Conservation (phyloP, 2,113 vertebrate species). For the Pomatorhinus ruficollis region DNA sequence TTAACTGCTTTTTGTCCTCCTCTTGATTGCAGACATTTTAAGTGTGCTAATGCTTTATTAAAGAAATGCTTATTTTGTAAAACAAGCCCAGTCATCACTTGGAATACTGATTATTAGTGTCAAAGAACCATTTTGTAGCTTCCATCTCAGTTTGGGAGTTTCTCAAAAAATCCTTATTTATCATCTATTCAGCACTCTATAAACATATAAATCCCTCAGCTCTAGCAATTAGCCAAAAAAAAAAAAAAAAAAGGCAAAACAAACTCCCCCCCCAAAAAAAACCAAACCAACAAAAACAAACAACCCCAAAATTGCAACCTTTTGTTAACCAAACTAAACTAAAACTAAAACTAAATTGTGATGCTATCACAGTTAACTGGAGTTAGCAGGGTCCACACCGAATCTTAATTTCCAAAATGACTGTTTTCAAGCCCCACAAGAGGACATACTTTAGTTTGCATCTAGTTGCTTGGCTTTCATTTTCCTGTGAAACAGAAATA, state of each 20-base stretch:
- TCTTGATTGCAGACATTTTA: background rate
- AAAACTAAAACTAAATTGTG: background rate
- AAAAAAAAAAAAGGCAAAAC: background rate
- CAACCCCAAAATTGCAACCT: background rate
- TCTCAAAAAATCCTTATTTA: background rate
- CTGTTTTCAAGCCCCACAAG: background rate
- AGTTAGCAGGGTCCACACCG: background rate
- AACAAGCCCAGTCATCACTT: background rate
- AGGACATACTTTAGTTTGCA: background rate
- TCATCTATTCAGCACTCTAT: background rate
- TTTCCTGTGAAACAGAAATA: background rate
- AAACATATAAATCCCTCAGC: background rate
- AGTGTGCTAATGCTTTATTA: background rate
- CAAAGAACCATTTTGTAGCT: background rate
- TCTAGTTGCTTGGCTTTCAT: background rate
- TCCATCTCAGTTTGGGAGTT: background rate
- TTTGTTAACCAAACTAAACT: background rate
- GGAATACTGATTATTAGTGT: background rate
- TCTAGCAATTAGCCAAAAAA: background rate
- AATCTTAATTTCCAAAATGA: background rate
- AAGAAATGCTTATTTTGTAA: background rate
- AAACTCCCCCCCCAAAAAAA: no score
- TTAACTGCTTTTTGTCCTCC: background rate
- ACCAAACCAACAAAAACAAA: background rate
- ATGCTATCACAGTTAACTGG: background rate